phyloP scores from a whole-genome alignment of 2,797 vertebrate species.

The Leptodactylus fallax region DNA sequence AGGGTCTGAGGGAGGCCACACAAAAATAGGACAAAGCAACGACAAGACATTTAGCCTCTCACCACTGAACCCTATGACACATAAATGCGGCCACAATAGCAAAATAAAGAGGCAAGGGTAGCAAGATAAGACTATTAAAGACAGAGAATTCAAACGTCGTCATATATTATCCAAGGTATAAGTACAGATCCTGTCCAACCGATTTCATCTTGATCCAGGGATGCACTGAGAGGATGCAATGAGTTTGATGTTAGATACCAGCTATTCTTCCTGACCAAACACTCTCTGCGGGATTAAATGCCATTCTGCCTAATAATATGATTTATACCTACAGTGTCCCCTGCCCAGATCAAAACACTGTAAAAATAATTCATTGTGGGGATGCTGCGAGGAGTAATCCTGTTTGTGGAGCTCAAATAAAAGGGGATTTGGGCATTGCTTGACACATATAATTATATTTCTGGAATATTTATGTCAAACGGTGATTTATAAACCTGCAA shows the following conservation, averaged over 20 bases:
- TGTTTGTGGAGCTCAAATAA: conserved; percentile 44
- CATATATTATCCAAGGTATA: conserved; percentile 23
- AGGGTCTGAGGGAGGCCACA: background rate
- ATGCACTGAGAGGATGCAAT: conserved; percentile 7
- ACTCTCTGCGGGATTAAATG: conserved; percentile 70
- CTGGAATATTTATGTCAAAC: conserved; percentile 1
- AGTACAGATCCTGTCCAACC: conserved; percentile 28
- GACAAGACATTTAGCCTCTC: conserved; percentile 27
- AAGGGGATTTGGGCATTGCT: conserved; percentile 29
- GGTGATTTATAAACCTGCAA: conserved; percentile 36
- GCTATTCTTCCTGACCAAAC: conserved; percentile 61
- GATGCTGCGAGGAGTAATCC: conserved; percentile 55
- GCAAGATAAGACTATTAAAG: background rate
- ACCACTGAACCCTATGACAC: conserved; percentile 50
- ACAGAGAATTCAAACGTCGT: background rate
- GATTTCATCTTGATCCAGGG: conserved; percentile 40
- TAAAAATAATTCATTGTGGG: conserved; percentile 61
- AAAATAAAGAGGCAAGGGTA: background rate
- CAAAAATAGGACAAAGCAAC: conserved; percentile 19
- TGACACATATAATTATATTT: conserved; percentile 38
- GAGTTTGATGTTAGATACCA: conserved; percentile 49
- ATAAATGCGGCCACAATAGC: conserved; percentile 33
- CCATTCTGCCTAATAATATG: conserved; percentile 68
- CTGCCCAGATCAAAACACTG: conserved; percentile 70
- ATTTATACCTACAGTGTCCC: conserved; percentile 68